Evolutionary conservation across 2,797 vertebrate genomes (phyloP).

Genomic region (Otolemur crassicaudatus): DNA sequence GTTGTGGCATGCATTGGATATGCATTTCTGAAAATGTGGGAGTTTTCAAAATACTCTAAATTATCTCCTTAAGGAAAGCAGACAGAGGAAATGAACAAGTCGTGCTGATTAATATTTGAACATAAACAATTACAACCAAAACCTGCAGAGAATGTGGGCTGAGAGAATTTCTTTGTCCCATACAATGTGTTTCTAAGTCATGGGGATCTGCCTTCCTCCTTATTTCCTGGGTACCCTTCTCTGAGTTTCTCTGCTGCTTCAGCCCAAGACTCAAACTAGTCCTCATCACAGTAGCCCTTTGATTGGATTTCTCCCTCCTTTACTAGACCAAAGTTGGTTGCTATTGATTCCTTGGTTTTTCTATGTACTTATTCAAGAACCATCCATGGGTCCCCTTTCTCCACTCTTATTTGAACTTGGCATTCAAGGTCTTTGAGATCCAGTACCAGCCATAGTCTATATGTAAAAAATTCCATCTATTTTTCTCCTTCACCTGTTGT

Average conservation of each 20-base stretch:
- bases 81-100: slow-evolving; percentile 37
- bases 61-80: slow-evolving; percentile 43
- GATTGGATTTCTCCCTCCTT: background rate
- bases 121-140: slow-evolving; percentile 75
- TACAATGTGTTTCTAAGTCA: background rate
- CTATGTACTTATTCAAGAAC: background rate
- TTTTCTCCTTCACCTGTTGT: background rate
- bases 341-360: background rate
- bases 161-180: slow-evolving; percentile 35
- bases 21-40: slow-evolving; percentile 55
- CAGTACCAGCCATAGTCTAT: background rate
- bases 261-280: background rate
- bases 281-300: background rate
- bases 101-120: slow-evolving; percentile 64
- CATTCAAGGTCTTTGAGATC: background rate
- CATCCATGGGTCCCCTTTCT: background rate
- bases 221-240: slow-evolving; percentile 28
- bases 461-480: background rate
- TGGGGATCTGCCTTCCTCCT: slow-evolving; percentile 34
- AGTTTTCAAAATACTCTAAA: slow-evolving; percentile 60
- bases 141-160: background rate
- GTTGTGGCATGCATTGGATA: background rate
- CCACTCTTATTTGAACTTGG: background rate
- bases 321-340: background rate
- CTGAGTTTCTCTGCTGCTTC: background rate